Percentiles rank a stretch among this genome's conserved stretches.
Conservation (phyloP, 2,797 vertebrate species). For the Betta splendens region DNA sequence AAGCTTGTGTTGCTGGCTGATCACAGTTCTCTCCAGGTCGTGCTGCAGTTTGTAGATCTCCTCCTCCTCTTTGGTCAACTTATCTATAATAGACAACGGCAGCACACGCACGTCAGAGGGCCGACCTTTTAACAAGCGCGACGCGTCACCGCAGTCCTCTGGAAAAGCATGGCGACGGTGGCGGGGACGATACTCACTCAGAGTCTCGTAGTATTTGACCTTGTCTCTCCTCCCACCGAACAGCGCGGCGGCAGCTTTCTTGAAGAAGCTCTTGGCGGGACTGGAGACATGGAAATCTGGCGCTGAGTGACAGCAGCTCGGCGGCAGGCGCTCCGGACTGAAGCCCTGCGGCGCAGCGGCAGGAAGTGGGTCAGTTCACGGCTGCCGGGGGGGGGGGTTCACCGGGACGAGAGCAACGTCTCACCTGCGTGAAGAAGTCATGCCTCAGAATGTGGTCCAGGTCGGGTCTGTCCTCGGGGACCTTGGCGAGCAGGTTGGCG, state of each 20-base stretch:
- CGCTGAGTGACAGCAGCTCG: constrained; percentile 93
- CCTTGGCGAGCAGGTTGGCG: constrained; percentile 91
- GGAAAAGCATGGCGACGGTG: too few species aligned
- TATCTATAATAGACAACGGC: constrained; percentile 78
- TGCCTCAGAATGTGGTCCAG: constrained; percentile 95
- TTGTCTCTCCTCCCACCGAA: constrained; percentile 97
- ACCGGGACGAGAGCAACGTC: background rate
- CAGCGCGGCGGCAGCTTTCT: constrained; percentile 96
- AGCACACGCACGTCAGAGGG: constrained; percentile 17
- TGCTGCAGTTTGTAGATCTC: constrained; percentile 97
- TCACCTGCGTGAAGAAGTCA: constrained; percentile 95
- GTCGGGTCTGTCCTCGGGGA: constrained; percentile 90
- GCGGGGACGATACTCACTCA: constrained; percentile 84
- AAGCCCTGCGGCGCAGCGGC: constrained; percentile 88
- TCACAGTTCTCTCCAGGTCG: constrained; percentile 90
- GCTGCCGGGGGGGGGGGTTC: constrained; percentile 31
- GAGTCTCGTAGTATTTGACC: constrained; percentile 93
- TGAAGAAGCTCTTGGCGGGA: constrained; percentile 98
- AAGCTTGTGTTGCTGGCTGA: constrained; percentile 87
- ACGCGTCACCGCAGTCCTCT: too few species aligned
- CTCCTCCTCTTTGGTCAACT: constrained; percentile 93
- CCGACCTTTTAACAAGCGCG: constrained; percentile 2
- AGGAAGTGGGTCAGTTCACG: constrained; percentile 60
- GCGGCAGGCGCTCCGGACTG: constrained; percentile 91
- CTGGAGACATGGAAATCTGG: constrained; percentile 97